These are phyloP conservation scores for Eudasyphora cyanicolor DNA, from an alignment of 2,888 invertebrate genomes.

Conservation along the genomic window DNA sequence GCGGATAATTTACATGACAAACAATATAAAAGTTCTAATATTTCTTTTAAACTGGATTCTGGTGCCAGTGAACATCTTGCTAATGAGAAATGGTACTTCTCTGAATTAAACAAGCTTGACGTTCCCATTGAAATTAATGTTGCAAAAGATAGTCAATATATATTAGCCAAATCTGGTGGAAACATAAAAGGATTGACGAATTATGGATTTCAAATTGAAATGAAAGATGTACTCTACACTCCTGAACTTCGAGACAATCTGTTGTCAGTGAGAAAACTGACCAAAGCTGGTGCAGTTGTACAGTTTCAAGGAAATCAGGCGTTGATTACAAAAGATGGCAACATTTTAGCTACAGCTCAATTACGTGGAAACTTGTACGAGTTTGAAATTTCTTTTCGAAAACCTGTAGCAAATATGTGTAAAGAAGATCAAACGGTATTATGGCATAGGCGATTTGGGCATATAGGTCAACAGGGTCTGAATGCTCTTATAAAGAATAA, in stretches of 20 bases:
- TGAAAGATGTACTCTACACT: slow-evolving; percentile 12
- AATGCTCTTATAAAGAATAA: background rate
- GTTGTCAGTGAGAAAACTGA: slow-evolving; percentile 1
- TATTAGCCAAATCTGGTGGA: background rate
- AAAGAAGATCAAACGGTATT: background rate
- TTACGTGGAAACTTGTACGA: slow-evolving; percentile 21
- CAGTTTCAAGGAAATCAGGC: slow-evolving; percentile 23
- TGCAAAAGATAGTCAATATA: slow-evolving; percentile 23
- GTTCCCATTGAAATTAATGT: slow-evolving; percentile 25
- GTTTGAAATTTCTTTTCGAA: background rate
- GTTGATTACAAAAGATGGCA: slow-evolving; percentile 18
- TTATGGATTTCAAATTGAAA: background rate
- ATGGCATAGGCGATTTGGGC: slow-evolving; percentile 23
- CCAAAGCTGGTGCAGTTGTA: slow-evolving; percentile 6
- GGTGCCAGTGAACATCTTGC: slow-evolving; percentile 41
- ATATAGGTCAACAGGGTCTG: slow-evolving; percentile 12
- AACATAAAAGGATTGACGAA: background rate
- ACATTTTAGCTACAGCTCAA: slow-evolving; percentile 6
- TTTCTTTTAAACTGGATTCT: slow-evolving; percentile 26
- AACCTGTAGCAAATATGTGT: background rate
- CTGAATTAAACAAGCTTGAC: background rate
- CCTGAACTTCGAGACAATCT: background rate
- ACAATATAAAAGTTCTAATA: background rate
- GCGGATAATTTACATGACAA: background rate
- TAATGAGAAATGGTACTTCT: slow-evolving; percentile 26